Evolutionary conservation across 2,888 invertebrate species (phyloP), one percentile per base, ranked within the genome.

Genomic region (Acronicta leporina): DNA sequence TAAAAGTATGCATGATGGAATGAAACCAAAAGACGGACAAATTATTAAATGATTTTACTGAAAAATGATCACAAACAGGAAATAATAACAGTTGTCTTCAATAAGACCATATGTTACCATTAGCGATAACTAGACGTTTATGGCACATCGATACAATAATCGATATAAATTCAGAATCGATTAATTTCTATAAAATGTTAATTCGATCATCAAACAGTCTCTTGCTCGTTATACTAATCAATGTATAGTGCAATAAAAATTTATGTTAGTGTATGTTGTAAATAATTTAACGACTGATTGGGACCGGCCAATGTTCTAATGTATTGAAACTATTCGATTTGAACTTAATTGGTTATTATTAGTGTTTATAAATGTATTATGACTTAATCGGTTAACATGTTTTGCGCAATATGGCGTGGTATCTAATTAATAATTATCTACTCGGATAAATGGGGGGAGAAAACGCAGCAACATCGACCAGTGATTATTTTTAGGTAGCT

Each of bases 181-280:
- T 92, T 92, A 92, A 91, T 93, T 91, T 90, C 87, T 87, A 88
- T 89, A 89, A 84, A 91, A 92, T 92, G 90, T 91, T 91, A 92
- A 92, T 90, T 91, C 82, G 84, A 86, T 90, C 91, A 86, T 92
- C 92, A 92, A 92, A 91, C 87, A 90, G 90, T 89, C 88, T 87
- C 76, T 72, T 77, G 85, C 84, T 91, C 90, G 92, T 92, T 92
- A 91, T 84, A 87, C 88, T 92, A 92, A 93, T 93, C 91, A 92
- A 89, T 87, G 89, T 88, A 87, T 90, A 83, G 90, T 85, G 86
- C 85, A 79, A 87, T 91, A 91, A 91, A 91, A 85, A 84, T 90
- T 89, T 88, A 89, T 88, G 82, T 82, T 77, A 75, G 80, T 75
- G 75, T 80, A 77, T 77, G 86, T 86, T 84, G 79, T 90, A 89